Conservation (phyloP, 2,113 vertebrate genomes). For the Alectura lathami region DNA sequence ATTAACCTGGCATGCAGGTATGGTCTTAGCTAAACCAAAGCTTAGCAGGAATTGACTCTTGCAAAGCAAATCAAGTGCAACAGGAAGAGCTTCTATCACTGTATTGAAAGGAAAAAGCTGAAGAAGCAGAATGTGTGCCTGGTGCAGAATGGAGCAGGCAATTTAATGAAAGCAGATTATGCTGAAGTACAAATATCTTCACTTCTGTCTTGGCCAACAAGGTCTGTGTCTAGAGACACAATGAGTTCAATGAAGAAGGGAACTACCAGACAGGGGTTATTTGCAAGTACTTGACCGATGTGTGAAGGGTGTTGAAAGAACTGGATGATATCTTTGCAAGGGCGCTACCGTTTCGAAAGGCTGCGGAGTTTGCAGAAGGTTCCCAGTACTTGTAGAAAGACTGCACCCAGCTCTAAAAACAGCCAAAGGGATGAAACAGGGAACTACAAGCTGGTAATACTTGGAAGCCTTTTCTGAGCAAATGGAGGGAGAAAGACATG, state of each 20-base stretch:
- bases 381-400: neutral
- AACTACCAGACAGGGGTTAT: neutral
- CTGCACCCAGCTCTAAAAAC: neutral
- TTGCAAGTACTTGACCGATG: neutral
- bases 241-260: neutral
- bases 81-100: neutral
- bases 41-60: neutral
- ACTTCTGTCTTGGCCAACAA: neutral
- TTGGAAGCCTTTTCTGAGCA: neutral
- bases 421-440: neutral
- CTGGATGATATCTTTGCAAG: neutral
- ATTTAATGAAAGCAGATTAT: neutral
- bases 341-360: neutral
- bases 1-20: neutral
- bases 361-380: neutral
- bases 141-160: neutral
- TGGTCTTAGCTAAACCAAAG: neutral
- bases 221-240: neutral
- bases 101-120: neutral
- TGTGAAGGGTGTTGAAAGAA: neutral
- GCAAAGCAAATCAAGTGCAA: neutral
- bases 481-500: neutral
- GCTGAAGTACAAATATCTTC: neutral
- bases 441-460: neutral
- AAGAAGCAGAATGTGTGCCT: neutral